Evolutionary conservation across 2,888 invertebrate genomes (phyloP).

Genomic region (Rhagonycha lutea): DNA sequence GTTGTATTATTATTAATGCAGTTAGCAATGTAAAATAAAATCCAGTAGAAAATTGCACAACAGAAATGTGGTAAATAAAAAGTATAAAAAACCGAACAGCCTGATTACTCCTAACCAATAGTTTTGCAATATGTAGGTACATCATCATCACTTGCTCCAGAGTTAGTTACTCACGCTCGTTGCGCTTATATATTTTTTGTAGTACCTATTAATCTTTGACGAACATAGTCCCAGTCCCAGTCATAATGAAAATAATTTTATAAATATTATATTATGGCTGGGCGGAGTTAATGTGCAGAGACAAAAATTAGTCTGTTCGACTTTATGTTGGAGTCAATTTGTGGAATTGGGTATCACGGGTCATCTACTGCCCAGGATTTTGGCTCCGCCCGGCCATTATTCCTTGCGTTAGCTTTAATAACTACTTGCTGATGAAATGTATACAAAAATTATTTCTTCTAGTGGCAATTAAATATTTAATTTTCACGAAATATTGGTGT

Average conservation of each 20-base stretch:
- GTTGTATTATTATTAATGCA: neutral
- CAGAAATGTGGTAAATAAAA: neutral
- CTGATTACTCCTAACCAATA: neutral
- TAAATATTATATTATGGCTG: neutral
- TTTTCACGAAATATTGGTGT: too few species aligned
- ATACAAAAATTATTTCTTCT: neutral
- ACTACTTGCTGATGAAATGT: neutral
- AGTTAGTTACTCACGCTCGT: neutral
- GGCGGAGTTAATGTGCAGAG: too few species aligned
- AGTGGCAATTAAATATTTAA: neutral
- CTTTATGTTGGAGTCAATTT: too few species aligned
- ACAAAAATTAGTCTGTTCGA: too few species aligned
- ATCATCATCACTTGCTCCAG: neutral
- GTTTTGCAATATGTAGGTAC: neutral
- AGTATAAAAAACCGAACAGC: neutral
- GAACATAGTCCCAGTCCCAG: neutral
- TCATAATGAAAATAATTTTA: neutral
- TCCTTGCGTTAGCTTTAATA: too few species aligned
- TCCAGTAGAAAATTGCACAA: neutral
- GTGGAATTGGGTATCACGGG: too few species aligned
- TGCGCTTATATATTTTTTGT: neutral
- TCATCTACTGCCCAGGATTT: too few species aligned
- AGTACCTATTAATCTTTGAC: too few species aligned
- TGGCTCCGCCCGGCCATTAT: too few species aligned
- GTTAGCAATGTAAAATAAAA: neutral